phyloP scores from a whole-genome alignment of 2,113 vertebrate species.

The Astur gentilis region DNA sequence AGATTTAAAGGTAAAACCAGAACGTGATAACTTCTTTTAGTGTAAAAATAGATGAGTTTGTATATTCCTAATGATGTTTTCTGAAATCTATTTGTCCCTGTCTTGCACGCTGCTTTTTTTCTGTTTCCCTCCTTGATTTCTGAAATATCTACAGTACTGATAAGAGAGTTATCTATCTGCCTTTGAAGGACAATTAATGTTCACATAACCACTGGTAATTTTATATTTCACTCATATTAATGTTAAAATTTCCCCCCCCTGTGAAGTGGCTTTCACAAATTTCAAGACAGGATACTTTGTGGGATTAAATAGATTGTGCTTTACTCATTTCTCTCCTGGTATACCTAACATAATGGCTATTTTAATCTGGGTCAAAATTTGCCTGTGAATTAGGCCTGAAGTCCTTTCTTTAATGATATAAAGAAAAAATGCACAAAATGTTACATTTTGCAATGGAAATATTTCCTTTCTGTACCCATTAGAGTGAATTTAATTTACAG shows the following conservation, averaged over 20 bases:
- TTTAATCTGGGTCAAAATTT: not conserved
- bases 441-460: slow-evolving; percentile 20
- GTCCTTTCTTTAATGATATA: not conserved
- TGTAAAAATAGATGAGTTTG: not conserved
- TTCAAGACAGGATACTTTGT: not conserved
- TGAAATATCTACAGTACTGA: not conserved
- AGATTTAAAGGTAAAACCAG: not conserved
- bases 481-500: slow-evolving; percentile 24
- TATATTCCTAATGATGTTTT: not conserved
- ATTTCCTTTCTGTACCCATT: slow-evolving; percentile 24
- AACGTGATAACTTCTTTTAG: not conserved
- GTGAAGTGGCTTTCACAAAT: not conserved
- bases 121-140: not conserved
- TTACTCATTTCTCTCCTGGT: not conserved
- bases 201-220: not conserved
- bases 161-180: not conserved
- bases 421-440: not conserved
- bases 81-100: not conserved
- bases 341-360: not conserved
- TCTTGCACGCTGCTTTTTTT: not conserved
- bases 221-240: not conserved
- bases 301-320: not conserved
- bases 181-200: slow-evolving; percentile 8
- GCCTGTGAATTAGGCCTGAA: not conserved
- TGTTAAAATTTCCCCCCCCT: not conserved